A percentile compares a stretch with the other conserved stretches of the same genome.
These are phyloP conservation scores for Cephus sareptanus DNA, from an alignment of 2,888 invertebrate genomes.

Conservation along the genomic window DNA sequence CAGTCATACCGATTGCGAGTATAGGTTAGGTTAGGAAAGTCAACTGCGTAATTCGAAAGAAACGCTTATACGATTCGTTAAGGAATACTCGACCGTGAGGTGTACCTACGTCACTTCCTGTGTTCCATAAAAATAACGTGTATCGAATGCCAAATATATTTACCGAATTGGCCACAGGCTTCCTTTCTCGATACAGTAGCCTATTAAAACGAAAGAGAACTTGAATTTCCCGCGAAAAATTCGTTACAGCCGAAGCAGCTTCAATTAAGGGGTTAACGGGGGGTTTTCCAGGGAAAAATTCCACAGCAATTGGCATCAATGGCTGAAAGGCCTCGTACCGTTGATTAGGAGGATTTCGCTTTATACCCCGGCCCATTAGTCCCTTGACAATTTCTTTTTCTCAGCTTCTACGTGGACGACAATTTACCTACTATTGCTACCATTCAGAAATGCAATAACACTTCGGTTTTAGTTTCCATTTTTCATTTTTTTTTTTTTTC, in stretches of 20 bases:
- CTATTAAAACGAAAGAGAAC: conserved; percentile 28
- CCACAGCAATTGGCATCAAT: neutral
- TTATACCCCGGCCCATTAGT: neutral
- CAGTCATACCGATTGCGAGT: neutral
- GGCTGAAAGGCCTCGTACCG: neutral
- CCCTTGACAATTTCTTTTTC: neutral
- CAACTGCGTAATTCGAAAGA: neutral
- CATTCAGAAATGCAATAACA: neutral
- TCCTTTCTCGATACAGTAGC: neutral
- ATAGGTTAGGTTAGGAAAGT: neutral
- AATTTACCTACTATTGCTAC: neutral
- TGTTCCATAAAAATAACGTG: neutral
- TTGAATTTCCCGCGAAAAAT: conserved; percentile 33
- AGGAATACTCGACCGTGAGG: neutral
- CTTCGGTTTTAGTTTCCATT: neutral
- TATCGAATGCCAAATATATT: neutral
- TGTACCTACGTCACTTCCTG: neutral
- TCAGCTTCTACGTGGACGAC: neutral
- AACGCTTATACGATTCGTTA: neutral
- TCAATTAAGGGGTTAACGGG: conserved; percentile 42
- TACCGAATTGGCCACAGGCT: neutral
- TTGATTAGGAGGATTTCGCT: neutral
- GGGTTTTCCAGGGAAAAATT: neutral
- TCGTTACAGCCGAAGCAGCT: conserved; percentile 27
- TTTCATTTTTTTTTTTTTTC: neutral